Conservation (phyloP, 2,888 invertebrate genomes). For the Eurytoma adleriae region DNA sequence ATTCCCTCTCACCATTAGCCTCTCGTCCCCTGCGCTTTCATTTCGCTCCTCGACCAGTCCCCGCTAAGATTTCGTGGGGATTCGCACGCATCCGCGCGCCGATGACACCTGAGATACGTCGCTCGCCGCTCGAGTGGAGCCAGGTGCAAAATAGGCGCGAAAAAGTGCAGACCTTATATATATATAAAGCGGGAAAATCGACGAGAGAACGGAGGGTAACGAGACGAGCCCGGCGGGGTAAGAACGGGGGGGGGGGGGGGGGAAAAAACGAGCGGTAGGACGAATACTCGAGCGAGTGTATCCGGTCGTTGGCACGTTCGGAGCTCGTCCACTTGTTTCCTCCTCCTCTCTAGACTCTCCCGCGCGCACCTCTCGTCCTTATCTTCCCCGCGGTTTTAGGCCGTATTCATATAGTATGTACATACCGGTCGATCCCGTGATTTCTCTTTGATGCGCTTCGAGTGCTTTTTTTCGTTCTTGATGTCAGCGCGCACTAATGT, state of each 20-base stretch:
- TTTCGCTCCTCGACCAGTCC: background rate
- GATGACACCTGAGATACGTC: slow-evolving; percentile 21
- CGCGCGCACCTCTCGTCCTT: slow-evolving; percentile 1
- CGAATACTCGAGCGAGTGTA: slow-evolving; percentile 66
- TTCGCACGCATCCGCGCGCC: slow-evolving; percentile 6
- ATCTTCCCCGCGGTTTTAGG: slow-evolving; percentile 30
- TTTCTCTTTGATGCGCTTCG: slow-evolving; percentile 16
- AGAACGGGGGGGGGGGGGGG: slow-evolving; percentile 14
- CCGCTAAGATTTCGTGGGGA: background rate
- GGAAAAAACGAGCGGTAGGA: slow-evolving; percentile 43
- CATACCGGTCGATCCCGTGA: background rate
- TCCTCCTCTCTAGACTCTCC: slow-evolving; percentile 61
- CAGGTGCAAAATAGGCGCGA: slow-evolving; percentile 10
- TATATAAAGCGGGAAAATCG: background rate
- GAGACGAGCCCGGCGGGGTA: background rate
- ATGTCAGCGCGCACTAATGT: background rate
- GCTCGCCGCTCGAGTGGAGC: background rate
- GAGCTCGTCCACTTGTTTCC: slow-evolving; percentile 74
- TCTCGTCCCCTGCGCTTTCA: background rate
- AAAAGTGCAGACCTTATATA: background rate
- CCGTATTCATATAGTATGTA: background rate
- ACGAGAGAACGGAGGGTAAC: slow-evolving; percentile 11
- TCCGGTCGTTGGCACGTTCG: slow-evolving; percentile 74
- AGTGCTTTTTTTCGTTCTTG: background rate
- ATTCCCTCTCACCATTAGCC: background rate